Base-by-base conservation (phyloP, 2,797 vertebrate genomes). In the Tiaroga cobitis region DNA sequence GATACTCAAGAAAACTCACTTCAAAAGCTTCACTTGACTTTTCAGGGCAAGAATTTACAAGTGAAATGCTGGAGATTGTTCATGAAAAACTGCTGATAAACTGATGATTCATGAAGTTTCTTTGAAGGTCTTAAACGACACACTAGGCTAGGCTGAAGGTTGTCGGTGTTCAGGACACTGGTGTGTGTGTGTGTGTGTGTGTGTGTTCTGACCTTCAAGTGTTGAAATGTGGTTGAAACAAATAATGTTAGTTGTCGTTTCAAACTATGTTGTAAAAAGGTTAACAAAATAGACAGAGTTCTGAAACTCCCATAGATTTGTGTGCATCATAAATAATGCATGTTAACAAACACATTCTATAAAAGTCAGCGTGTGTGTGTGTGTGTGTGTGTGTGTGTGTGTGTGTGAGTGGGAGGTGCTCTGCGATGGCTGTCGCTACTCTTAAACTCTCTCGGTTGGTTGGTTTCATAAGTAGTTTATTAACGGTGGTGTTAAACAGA, bases 111-210 rank as follows among this genome's bases (percentile, higher is more conserved):
- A 1, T 59, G 54, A 34, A 2, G 74, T 29, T 16, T 34, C 77
- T 43, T 67, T 89, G 87, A 82, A 90, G 86, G 69, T 91, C 80
- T 83, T 83, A 86, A 89, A 85, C 43, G 43, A 15, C 43, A 46
- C 43, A 15, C 43, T 4, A 39, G 24, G 39, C 51, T 85, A 86
- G 88, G 87, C 91, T 90, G 91, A 92, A 88, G 95, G 95, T 93
- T 89, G 90, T 89, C 89, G 90, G 79, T 94, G 92, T 92, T 96
- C 92, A 95, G 92, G 92, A 91, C 94, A 96, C 95, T 96, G 95
- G 95, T 95, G 68, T 72, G 41, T 18, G 39, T 39, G 34, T 34
- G 34, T 34, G 34, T 34, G 34, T 34, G 34, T 34, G 34, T 34
- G 34, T 34, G 39, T 39, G 39, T 39, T 72, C 69, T 46, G 16